Evolutionary conservation across 2,797 vertebrate species (phyloP).

Genomic region (Dendrocincla fuliginosa): DNA sequence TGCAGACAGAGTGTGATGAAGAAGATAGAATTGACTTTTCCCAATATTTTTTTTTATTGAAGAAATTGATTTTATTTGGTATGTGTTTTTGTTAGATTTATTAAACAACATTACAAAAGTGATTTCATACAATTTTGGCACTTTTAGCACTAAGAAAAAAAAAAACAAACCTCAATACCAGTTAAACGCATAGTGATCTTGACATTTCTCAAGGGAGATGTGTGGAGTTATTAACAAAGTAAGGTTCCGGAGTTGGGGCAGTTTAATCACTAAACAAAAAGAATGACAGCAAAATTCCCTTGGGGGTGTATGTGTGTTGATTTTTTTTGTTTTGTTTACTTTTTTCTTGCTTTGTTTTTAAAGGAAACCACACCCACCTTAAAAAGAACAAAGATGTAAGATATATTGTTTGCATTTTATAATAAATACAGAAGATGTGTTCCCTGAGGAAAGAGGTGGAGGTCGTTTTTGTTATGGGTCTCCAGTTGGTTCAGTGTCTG

Average conservation of each 20-base stretch:
- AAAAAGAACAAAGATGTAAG: not conserved
- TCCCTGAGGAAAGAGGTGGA: not conserved
- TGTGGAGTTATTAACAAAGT: not conserved
- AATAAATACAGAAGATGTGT: not conserved
- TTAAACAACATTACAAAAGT: not conserved
- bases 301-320: not conserved
- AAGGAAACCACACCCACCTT: not conserved
- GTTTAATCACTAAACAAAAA: not conserved
- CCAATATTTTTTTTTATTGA: not conserved
- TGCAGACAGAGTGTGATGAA: not conserved
- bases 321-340: not conserved
- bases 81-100: not conserved
- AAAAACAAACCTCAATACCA: not conserved
- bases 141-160: not conserved
- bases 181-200: not conserved
- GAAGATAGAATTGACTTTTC: not conserved
- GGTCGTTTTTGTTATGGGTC: not conserved
- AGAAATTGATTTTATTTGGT: not conserved
- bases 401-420: not conserved
- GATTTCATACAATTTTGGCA: not conserved
- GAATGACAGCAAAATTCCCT: not conserved
- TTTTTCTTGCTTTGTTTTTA: not conserved
- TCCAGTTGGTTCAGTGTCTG: rapidly evolving
- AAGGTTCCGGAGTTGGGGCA: not conserved
- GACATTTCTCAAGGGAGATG: not conserved